A percentile compares a stretch with the other conserved stretches of the same genome.
phyloP scores from a whole-genome alignment of 2,113 vertebrate genomes.

The Calidris pugnax region DNA sequence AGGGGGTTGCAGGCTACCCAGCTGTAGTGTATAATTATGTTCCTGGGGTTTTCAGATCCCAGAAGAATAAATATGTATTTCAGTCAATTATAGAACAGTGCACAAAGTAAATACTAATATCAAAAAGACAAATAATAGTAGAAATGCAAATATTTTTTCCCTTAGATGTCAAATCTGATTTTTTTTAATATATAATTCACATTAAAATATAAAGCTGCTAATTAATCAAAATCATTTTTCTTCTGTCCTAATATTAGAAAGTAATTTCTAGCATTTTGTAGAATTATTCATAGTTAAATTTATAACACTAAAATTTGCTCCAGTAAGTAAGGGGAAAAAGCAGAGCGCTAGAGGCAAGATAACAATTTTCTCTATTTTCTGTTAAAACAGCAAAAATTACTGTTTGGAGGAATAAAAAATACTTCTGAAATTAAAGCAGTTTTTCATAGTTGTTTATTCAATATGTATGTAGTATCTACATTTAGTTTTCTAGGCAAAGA shows the following conservation, averaged over 20 bases:
- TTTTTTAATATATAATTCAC: neutral
- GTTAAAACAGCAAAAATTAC: neutral
- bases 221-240: neutral
- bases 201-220: neutral
- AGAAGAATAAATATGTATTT: neutral
- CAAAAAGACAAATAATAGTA: neutral
- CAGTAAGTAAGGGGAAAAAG: neutral
- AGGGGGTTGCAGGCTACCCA: neutral
- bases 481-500: neutral
- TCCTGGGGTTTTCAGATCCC: neutral
- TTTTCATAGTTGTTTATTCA: neutral
- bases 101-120: neutral
- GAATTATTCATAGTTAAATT: neutral
- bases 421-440: neutral
- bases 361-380: neutral
- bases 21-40: neutral
- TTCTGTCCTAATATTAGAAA: neutral
- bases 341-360: neutral
- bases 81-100: neutral
- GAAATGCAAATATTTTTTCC: neutral
- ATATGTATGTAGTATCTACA: neutral
- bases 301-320: neutral
- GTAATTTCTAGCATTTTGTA: neutral
- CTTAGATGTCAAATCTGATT: neutral
- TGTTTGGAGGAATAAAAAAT: neutral